Percentiles rank a stretch among this genome's conserved stretches.
Conservation (phyloP, 2,113 vertebrate genomes). For the Petrocephalus microphthalmus region DNA sequence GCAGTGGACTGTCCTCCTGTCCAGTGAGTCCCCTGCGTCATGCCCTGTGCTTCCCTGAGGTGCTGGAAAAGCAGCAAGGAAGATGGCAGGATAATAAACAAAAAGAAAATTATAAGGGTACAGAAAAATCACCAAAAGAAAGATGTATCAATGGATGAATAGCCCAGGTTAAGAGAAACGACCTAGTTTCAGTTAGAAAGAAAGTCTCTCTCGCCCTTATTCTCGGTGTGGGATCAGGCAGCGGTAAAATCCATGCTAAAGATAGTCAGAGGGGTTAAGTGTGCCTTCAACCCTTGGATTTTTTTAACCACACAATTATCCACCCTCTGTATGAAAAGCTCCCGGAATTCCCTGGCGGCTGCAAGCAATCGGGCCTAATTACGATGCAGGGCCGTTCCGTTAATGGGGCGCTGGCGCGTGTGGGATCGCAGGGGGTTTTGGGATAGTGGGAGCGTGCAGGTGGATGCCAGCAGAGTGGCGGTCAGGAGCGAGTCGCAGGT, state of each 20-base stretch:
- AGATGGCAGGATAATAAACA: not conserved
- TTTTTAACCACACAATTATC: conserved; percentile 62
- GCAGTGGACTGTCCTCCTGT: not conserved
- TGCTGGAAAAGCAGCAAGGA: not conserved
- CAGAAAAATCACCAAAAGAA: not conserved
- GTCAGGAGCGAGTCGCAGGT: not conserved
- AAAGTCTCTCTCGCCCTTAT: not conserved
- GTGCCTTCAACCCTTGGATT: conserved; percentile 44
- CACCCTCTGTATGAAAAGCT: conserved; percentile 39
- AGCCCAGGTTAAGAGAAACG: conserved; percentile 18
- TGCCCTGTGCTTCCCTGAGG: not conserved
- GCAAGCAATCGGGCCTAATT: conserved; percentile 60
- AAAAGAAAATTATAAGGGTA: not conserved
- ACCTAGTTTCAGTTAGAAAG: not conserved
- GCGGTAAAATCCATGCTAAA: conserved; percentile 34
- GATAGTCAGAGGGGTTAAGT: conserved; percentile 39
- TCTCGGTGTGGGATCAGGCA: not conserved
- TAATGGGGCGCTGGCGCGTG: not conserved
- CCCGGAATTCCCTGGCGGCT: conserved; percentile 44
- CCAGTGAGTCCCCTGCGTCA: not conserved
- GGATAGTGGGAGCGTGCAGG: not conserved
- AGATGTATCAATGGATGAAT: conserved; percentile 13
- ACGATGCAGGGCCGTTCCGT: conserved; percentile 20
- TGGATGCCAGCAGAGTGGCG: no score
- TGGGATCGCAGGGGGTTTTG: not conserved